Conservation (phyloP, 2,113 vertebrate genomes). For the Myotis davidii region DNA sequence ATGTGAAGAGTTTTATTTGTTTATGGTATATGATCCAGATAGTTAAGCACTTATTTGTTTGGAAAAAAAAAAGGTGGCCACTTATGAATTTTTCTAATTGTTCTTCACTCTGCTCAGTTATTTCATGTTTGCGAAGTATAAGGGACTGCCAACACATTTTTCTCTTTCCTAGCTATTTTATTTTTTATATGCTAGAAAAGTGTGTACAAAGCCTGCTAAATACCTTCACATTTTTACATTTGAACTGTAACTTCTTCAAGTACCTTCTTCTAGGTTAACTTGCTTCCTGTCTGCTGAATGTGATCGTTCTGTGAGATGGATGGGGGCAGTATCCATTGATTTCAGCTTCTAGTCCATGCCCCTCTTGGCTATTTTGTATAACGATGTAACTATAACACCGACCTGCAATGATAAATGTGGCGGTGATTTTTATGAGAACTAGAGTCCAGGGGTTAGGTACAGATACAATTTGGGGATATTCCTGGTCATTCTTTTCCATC, state of each 20-base stretch:
- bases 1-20: background rate
- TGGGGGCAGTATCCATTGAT: background rate
- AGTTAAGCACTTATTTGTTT: background rate
- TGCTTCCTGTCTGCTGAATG: background rate
- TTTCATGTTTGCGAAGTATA: background rate
- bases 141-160: background rate
- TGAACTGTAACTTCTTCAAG: background rate
- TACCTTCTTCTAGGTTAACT: background rate
- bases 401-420: background rate
- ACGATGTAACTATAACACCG: background rate
- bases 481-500: background rate
- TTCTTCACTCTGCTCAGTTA: background rate
- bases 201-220: background rate
- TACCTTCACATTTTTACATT: background rate
- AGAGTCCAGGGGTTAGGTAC: background rate
- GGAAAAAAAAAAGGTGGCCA: background rate
- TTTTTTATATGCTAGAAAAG: conserved; percentile 4
- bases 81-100: background rate
- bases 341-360: background rate
- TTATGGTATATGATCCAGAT: background rate
- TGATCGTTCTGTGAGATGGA: background rate
- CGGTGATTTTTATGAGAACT: background rate
- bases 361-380: background rate
- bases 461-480: background rate
- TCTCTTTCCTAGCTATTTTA: background rate